Evolutionary conservation across 1,140 invertebrate genomes (phyloP).

Genomic region (Drosophila mauritiana): DNA sequence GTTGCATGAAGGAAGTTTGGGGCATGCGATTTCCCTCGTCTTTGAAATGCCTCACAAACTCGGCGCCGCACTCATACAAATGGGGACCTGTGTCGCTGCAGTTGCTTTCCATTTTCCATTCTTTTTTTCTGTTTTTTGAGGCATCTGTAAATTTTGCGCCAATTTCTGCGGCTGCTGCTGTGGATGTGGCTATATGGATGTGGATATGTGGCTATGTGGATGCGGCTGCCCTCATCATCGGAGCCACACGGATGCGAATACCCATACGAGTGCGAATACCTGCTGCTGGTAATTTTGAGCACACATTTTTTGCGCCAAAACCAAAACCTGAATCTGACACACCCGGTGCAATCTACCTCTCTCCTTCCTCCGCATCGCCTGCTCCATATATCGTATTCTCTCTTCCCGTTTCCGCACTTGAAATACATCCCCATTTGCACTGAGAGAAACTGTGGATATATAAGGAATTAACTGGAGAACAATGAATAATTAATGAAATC

Average conservation of each 20-base stretch:
- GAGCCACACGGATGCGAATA: slow-evolving; percentile 22
- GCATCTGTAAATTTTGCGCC: slow-evolving; percentile 79
- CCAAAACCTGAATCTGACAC: slow-evolving; percentile 76
- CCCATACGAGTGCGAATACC: slow-evolving; percentile 50
- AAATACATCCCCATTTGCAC: slow-evolving; percentile 48
- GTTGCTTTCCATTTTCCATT: slow-evolving; percentile 15
- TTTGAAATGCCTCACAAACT: slow-evolving; percentile 48
- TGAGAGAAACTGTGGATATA: not conserved
- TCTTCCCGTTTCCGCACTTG: slow-evolving; percentile 56
- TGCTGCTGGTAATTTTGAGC: slow-evolving; percentile 74
- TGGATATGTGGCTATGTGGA: slow-evolving; percentile 11
- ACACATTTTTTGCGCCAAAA: slow-evolving; percentile 75
- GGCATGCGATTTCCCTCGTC: slow-evolving; percentile 3
- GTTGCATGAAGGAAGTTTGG: not conserved
- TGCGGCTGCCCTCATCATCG: slow-evolving; percentile 26
- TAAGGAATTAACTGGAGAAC: no score
- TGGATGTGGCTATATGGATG: slow-evolving; percentile 18
- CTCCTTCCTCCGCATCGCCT: not conserved
- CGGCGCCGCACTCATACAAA: slow-evolving; percentile 23
- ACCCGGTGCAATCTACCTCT: slow-evolving; percentile 31
- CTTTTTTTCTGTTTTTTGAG: slow-evolving; percentile 27
- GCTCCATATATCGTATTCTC: slow-evolving; percentile 6
- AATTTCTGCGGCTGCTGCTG: slow-evolving; percentile 71
- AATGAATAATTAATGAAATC: no score
- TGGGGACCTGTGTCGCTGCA: slow-evolving; percentile 11